Evolutionary conservation across 1,140 invertebrate species (phyloP).

Genomic region (Drosophila kohkoa): DNA sequence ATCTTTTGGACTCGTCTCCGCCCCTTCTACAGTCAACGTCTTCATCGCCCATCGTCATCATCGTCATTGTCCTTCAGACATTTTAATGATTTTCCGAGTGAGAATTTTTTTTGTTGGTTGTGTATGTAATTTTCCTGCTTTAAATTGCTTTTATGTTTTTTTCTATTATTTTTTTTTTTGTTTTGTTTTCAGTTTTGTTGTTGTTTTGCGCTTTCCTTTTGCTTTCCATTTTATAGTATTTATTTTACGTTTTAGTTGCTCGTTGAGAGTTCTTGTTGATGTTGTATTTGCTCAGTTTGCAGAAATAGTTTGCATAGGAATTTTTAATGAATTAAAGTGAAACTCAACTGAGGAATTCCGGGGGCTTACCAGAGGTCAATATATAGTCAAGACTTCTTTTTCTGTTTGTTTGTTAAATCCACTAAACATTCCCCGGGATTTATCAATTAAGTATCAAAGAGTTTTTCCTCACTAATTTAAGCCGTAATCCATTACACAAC

Average conservation of each 20-base stretch:
- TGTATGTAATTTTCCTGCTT: slow-evolving; percentile 65
- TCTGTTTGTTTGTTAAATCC: not conserved
- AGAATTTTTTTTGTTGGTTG: slow-evolving; percentile 57
- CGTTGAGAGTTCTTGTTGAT: slow-evolving; percentile 29
- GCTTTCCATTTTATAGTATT: slow-evolving; percentile 37
- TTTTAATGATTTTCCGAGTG: slow-evolving; percentile 79
- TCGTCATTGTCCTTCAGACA: slow-evolving; percentile 65
- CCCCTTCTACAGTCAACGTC: slow-evolving; percentile 8
- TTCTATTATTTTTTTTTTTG: slow-evolving; percentile 2
- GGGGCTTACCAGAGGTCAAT: slow-evolving; percentile 28
- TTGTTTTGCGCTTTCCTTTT: slow-evolving; percentile 7
- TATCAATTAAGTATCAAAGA: slow-evolving; percentile 75
- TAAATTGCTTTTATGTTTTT: slow-evolving; percentile 69
- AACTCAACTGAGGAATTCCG: slow-evolving; percentile 25
- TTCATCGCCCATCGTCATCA: slow-evolving; percentile 18
- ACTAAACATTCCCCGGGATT: slow-evolving; percentile 54
- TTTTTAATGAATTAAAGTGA: slow-evolving; percentile 30
- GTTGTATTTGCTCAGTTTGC: slow-evolving; percentile 31
- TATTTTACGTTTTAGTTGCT: slow-evolving; percentile 54
- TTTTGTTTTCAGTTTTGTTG: not conserved
- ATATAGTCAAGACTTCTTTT: slow-evolving; percentile 2
- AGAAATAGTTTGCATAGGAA: slow-evolving; percentile 58
- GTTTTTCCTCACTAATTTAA: slow-evolving; percentile 45
- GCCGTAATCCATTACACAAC: slow-evolving; percentile 44
- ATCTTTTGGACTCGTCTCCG: slow-evolving; percentile 36